Evolutionary conservation across 2,113 vertebrate species (phyloP), one percentile per base, ranked within the genome.

Genomic region (Pelobates fuscus): DNA sequence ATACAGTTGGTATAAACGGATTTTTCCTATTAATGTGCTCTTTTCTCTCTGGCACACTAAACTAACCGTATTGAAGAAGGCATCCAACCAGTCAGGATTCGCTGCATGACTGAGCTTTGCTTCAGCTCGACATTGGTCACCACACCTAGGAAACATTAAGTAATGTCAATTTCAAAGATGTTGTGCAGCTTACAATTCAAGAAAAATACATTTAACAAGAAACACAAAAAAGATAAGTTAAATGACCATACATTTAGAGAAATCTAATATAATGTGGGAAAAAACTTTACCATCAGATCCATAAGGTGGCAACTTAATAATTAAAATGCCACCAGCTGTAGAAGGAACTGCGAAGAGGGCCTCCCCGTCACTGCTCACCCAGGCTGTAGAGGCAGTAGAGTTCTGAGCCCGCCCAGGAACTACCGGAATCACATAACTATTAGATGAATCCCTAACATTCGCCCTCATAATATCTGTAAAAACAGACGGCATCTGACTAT

Each of bases 401-500:
- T 78, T 83, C 0, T 89, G 75, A 0, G 89, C 80, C 11, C 93
- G 87, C 1, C 88, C 89, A 0, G 92, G 92, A 26, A 88, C 37
- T 0, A 70, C 44, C 20, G 96, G 93, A 76, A 98, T 91, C 32
- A 91, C 3, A 0, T 84, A 92, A 67, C 87, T 93, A 84, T 91
- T 92, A 1, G 86, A 79, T 0, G 93, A 87, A 46, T 97, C 95
- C 58, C 90, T 87, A 77, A 97, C 90, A 81, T 92, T 93, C 79
- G 93, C 78, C 82, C 95, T 98, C 37, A 91, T 87, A 18, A 96
- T 81, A 2, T 99, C 96, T 0, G 96, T 95, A 78, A 99, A 96
- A 79, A 99, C 77, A 0, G 96, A 98, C 81, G 97, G 97, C 87
- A 96, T 91, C 62, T 97, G 95, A 61, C 90, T 91, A 83, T 99